Conservation (phyloP, 2,113 vertebrate species). For the Toxostoma redivivum region DNA sequence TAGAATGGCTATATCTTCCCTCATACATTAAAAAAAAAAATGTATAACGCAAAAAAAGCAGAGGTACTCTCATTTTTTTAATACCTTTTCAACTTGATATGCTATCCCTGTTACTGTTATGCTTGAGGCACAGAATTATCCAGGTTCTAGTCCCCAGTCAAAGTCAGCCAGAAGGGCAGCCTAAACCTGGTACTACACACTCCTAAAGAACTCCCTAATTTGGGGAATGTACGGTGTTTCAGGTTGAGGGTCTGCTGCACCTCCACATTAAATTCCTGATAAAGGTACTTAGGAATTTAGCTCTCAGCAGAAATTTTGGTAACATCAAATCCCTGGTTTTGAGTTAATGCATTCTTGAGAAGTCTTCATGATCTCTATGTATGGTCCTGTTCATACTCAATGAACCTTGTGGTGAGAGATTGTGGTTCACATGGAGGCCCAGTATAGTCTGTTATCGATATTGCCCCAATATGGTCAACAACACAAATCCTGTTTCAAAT, state of each 20-base stretch:
- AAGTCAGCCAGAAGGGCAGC: neutral
- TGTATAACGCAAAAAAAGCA: neutral
- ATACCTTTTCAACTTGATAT: neutral
- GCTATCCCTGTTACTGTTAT: neutral
- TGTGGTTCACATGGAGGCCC: neutral
- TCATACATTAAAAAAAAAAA: neutral
- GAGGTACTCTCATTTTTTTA: neutral
- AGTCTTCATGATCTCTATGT: neutral
- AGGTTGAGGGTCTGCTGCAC: neutral
- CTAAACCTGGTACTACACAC: neutral
- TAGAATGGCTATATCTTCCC: neutral
- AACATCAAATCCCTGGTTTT: neutral
- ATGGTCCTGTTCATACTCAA: neutral
- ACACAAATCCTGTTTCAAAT: neutral
- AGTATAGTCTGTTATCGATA: fast-evolving
- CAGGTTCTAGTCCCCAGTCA: neutral
- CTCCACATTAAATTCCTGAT: neutral
- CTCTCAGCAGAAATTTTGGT: neutral
- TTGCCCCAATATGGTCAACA: neutral
- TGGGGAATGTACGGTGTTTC: neutral
- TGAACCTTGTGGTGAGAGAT: neutral
- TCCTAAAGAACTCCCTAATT: neutral
- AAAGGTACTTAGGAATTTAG: neutral
- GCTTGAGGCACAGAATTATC: neutral
- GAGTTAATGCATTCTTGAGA: neutral